Evolutionary conservation across 2,797 vertebrate species (phyloP), one percentile per base, ranked within the genome.

Genomic region (Characodon lateralis): DNA sequence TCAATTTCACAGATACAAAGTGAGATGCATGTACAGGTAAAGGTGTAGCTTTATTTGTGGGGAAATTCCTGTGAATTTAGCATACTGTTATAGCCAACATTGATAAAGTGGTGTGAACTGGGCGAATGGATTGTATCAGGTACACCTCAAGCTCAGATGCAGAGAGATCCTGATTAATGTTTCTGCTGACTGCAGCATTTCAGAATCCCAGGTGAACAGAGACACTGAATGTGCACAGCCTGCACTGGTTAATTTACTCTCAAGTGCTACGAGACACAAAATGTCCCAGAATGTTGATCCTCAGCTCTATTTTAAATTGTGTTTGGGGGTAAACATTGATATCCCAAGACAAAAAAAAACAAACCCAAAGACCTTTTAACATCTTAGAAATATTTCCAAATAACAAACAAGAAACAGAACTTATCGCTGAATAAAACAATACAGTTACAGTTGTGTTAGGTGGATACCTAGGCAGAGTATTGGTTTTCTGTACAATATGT

Each of bases 181-280:
- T 43, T 83, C 74, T 85, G 81, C 76, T 85, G 83, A 87, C 72
- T 71, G 55, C 83, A 80, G 81, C 55, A 0, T 48, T 81, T 81
- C 61, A 61, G 46, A 77, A 58, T 77, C 76, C 75, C 6, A 12
- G 43, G 46, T 72, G 35, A 51, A 63, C 48, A 48, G 2, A 80
- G 24, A 78, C 28, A 72, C 59, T 79, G 58, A 51, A 69, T 41
- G 70, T 82, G 10, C 2, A 48, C 22, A 73, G 41, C 18, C 39
- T 65, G 66, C 16, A 6, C 13, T 50, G 46, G n/a, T 56, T 41
- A 56, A 56, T 56, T 58, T 39, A 41, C 53, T 72, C 31, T n/a
- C 20, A 46, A 72, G 50, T 24, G 20, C 71, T 55, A 35, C 2
- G 5, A 16, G 71, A n/a, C 14, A 56, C 13, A 14, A 69, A 26